Conservation (phyloP, 1,140 invertebrate species). For the Microplitis demolitor region DNA sequence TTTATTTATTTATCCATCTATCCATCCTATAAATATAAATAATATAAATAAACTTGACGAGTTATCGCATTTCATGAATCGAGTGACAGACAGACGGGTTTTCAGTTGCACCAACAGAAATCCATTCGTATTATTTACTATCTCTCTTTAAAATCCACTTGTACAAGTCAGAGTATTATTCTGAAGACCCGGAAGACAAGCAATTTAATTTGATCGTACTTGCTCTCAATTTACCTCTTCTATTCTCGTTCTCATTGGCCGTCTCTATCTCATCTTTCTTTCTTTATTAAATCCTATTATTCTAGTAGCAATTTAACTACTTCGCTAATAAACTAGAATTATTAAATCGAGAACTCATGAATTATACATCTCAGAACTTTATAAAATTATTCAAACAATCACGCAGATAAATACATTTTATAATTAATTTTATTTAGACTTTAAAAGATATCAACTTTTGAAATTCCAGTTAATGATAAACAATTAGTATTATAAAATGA, state of each 20-base stretch:
- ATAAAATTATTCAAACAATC: too few species aligned
- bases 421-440: too few species aligned
- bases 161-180: slow-evolving; percentile 2
- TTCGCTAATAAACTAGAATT: not conserved
- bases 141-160: slow-evolving; percentile 1
- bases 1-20: not conserved
- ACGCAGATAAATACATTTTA: too few species aligned
- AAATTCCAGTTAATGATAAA: too few species aligned
- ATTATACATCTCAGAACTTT: not conserved
- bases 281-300: not conserved
- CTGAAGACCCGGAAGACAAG: slow-evolving; percentile 16
- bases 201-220: slow-evolving; percentile 16
- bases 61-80: slow-evolving; percentile 26
- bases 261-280: not conserved
- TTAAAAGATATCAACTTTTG: too few species aligned
- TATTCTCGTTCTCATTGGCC: not conserved
- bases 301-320: not conserved
- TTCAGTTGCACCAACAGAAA: not conserved
- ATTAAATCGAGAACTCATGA: not conserved
- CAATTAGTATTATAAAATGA: too few species aligned
- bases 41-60: slow-evolving; percentile 3
- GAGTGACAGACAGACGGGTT: not conserved
- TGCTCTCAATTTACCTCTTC: not conserved
- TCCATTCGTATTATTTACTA: not conserved
- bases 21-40: too few species aligned